These are phyloP conservation scores for Hypomecis punctinalis DNA, from an alignment of 2,888 invertebrate species.

Conservation along the genomic window DNA sequence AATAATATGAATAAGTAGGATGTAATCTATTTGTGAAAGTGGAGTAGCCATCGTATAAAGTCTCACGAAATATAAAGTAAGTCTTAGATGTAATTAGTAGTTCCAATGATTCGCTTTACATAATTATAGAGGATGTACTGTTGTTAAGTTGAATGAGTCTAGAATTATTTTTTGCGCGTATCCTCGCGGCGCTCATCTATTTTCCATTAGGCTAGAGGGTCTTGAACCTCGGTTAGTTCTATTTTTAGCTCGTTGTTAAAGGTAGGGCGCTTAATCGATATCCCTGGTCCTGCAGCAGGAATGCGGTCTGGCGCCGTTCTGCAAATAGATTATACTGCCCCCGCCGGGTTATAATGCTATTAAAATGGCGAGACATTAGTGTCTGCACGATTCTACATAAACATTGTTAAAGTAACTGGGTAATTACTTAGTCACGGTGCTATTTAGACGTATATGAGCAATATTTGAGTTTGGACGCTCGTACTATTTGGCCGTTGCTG, in stretches of 20 bases:
- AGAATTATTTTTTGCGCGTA: constrained; percentile 42
- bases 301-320: constrained; percentile 79
- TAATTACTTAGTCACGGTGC: constrained; percentile 19
- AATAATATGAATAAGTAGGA: constrained; percentile 71
- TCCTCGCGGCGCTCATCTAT: constrained; percentile 52
- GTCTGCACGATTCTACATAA: constrained; percentile 38
- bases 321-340: constrained; percentile 69
- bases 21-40: constrained; percentile 75
- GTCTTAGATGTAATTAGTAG: not conserved
- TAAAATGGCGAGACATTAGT: constrained; percentile 55
- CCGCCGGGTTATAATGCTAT: constrained; percentile 56
- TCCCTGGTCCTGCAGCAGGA: constrained; percentile 73
- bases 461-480: constrained; percentile 2
- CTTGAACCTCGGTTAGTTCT: constrained; percentile 61
- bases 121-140: not conserved
- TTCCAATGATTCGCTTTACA: not conserved
- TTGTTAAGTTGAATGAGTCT: constrained; percentile 28
- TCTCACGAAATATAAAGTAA: constrained; percentile 27
- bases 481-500: constrained; percentile 8
- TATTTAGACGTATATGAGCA: constrained; percentile 7
- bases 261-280: constrained; percentile 74
- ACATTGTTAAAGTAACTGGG: constrained; percentile 23
- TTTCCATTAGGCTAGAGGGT: constrained; percentile 62
- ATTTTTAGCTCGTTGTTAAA: constrained; percentile 69
- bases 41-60: constrained; percentile 52